Percentiles rank a stretch among this genome's conserved stretches.
phyloP scores from a whole-genome alignment of 92 coral and sea anemone genomes.

The Palythoa heliodiscus region DNA sequence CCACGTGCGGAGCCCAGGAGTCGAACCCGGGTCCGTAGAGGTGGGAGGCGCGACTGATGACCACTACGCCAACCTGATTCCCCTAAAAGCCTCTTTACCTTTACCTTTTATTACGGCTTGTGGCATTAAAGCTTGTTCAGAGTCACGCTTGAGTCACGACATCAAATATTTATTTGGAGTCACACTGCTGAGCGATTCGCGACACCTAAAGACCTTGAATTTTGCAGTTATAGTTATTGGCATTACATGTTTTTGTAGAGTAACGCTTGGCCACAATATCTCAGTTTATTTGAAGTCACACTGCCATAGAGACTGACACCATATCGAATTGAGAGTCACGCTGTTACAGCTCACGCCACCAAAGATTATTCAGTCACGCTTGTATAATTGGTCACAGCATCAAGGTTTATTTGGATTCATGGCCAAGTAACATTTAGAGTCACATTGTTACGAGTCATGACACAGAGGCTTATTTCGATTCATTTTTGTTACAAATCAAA shows the following conservation, averaged over 20 bases:
- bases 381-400: not conserved
- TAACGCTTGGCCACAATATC: not conserved
- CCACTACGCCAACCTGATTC: no score
- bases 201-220: no score
- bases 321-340: not conserved
- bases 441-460: not conserved
- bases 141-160: not conserved
- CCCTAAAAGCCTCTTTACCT: no score
- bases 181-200: not conserved
- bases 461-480: not conserved
- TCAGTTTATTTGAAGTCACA: not conserved
- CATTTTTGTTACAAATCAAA: not conserved
- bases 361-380: not conserved
- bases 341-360: not conserved
- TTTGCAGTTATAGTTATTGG: no score
- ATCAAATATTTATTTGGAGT: not conserved
- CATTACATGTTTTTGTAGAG: no score
- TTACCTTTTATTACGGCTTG: not conserved
- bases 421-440: not conserved
- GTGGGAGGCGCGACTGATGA: no score
- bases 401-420: not conserved
- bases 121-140: not conserved
- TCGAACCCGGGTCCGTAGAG: no score
- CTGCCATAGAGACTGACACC: not conserved
- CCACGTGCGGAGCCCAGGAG: no score